Conservation (phyloP, 2,888 invertebrate genomes). For the Phortica magna region DNA sequence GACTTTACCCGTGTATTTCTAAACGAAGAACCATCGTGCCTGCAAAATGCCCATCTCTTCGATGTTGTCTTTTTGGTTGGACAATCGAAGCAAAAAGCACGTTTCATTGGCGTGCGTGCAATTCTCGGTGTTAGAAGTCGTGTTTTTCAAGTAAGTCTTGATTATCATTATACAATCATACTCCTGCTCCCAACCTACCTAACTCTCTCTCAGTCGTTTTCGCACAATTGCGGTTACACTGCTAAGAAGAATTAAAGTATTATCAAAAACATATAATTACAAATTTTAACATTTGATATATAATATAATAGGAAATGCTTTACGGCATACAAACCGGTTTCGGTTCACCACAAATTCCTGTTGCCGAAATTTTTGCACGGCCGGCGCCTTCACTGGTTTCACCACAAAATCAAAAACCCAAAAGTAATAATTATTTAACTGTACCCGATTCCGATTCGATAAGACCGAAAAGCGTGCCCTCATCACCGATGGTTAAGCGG, state of each 20-base stretch:
- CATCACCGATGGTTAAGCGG: constrained; percentile 95
- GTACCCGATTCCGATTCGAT: constrained; percentile 94
- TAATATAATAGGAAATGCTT: constrained; percentile 91
- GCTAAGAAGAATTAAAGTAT: background rate
- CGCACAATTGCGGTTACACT: no score
- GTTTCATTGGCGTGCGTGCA: constrained; percentile 93
- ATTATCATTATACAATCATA: constrained; percentile 22
- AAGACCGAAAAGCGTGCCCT: constrained; percentile 92
- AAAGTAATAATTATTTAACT: constrained; percentile 95
- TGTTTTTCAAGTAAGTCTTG: constrained; percentile 79
- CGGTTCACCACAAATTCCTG: constrained; percentile 95
- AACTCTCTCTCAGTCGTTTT: no score
- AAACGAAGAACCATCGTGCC: constrained; percentile 88
- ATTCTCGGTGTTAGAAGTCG: constrained; percentile 94
- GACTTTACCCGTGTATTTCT: constrained; percentile 94
- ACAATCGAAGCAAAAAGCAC: constrained; percentile 93
- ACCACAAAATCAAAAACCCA: constrained; percentile 90
- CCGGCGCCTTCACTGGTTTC: constrained; percentile 92
- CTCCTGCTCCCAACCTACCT: no score
- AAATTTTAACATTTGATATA: constrained; percentile 78
- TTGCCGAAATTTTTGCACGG: constrained; percentile 90
- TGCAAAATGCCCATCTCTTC: constrained; percentile 89
- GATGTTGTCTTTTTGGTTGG: constrained; percentile 95
- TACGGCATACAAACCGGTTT: constrained; percentile 96
- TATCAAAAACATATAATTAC: background rate